Evolutionary conservation across 2,113 vertebrate genomes (phyloP).

Genomic region (Phaetusa simplex): DNA sequence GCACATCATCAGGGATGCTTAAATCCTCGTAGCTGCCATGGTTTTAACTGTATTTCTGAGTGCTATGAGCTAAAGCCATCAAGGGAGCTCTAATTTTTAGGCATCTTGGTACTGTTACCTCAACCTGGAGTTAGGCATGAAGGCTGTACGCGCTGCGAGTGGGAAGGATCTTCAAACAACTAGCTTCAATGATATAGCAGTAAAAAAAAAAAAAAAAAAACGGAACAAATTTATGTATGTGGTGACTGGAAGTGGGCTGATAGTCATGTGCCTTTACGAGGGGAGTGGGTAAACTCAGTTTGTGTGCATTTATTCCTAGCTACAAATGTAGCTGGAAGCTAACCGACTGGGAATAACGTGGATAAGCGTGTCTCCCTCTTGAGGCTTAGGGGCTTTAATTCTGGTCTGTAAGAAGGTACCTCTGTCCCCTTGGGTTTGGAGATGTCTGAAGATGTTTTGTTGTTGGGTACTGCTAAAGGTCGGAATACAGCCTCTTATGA

Average conservation of each 20-base stretch:
- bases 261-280: neutral
- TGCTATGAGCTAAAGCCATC: neutral
- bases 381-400: neutral
- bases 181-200: neutral
- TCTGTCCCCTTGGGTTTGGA: neutral
- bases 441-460: neutral
- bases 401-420: neutral
- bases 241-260: neutral
- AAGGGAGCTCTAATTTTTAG: neutral
- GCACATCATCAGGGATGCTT: neutral
- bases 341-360: rapidly evolving
- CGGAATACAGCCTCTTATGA: neutral
- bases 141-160: neutral
- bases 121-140: neutral
- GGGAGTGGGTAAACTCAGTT: neutral
- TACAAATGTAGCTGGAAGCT: neutral
- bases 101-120: neutral
- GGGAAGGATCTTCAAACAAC: neutral
- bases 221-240: neutral
- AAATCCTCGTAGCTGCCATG: neutral
- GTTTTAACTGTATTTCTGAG: neutral
- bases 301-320: neutral
- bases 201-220: slow-evolving; percentile 17
- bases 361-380: neutral
- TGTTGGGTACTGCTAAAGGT: neutral